Percentiles rank a stretch among this genome's conserved stretches.
phyloP scores from a whole-genome alignment of 2,113 vertebrate species.

The Centropus bengalensis region DNA sequence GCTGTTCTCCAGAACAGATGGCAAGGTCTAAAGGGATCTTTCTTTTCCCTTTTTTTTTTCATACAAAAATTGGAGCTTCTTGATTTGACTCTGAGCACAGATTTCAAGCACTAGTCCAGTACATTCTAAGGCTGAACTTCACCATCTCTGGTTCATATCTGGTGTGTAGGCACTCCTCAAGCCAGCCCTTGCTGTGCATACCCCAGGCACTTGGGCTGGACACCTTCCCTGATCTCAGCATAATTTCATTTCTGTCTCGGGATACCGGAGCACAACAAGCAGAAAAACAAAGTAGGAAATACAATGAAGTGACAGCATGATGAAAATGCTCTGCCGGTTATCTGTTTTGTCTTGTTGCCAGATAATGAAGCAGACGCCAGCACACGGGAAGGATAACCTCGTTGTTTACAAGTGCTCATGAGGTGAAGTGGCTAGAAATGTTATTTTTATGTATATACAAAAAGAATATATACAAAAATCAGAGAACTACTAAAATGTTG shows the following conservation, averaged over 20 bases:
- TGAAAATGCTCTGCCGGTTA: conserved; percentile 62
- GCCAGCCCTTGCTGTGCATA: neutral
- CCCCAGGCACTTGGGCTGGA: neutral
- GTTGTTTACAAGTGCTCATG: conserved; percentile 10
- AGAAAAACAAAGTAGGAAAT: conserved; percentile 60
- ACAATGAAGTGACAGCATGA: conserved; percentile 71
- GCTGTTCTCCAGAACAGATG: neutral
- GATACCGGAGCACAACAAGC: conserved; percentile 23
- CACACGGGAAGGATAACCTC: conserved; percentile 36
- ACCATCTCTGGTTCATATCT: neutral
- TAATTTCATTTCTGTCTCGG: conserved; percentile 66
- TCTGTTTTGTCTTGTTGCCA: conserved; percentile 72
- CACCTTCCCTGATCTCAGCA: conserved; percentile 13
- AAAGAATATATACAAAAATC: conserved; percentile 49
- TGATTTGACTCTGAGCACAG: neutral
- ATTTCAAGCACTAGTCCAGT: neutral
- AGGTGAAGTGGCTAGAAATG: conserved; percentile 23
- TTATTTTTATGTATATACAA: conserved; percentile 1
- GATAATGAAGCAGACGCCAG: conserved; percentile 45
- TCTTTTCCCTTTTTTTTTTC: neutral
- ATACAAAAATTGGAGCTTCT: neutral
- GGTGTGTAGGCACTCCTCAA: neutral
- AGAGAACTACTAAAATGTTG: conserved; percentile 35
- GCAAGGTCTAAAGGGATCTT: neutral
- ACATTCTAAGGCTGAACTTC: neutral